Conservation (phyloP, 2,113 vertebrate species). For the Athene cunicularia region DNA sequence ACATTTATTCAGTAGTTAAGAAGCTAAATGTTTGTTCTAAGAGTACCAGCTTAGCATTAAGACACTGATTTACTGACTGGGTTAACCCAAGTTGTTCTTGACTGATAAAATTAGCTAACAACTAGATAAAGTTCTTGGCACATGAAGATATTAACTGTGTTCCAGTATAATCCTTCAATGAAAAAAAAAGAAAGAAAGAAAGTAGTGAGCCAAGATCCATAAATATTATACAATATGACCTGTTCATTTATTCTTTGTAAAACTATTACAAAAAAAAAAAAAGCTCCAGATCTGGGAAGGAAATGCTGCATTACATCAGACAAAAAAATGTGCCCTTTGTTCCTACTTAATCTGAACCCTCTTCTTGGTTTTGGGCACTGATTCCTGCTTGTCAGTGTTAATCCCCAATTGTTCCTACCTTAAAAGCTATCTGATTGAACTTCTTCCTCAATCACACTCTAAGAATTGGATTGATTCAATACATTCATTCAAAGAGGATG, state of each 20-base stretch:
- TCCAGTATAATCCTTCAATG: background rate
- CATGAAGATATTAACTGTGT: background rate
- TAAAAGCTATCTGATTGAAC: slow-evolving; percentile 15
- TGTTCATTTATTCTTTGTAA: background rate
- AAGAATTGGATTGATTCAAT: background rate
- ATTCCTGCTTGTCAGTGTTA: background rate
- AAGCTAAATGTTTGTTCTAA: background rate
- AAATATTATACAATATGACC: background rate
- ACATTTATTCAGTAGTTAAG: background rate
- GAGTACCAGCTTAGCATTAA: background rate
- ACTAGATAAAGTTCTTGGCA: background rate
- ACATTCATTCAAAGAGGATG: background rate
- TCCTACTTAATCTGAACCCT: background rate
- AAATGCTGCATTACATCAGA: background rate
- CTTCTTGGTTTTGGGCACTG: background rate
- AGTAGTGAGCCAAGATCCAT: background rate
- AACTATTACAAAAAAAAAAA: background rate
- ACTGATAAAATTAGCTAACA: background rate
- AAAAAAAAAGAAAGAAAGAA: background rate
- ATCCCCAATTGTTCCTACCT: background rate
- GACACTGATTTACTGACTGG: background rate
- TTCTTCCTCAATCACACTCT: background rate
- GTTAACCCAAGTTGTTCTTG: background rate
- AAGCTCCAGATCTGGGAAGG: background rate
- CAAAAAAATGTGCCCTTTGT: background rate